These are phyloP conservation scores for Bembecia ichneumoniformis DNA, from an alignment of 2,888 invertebrate species.

Conservation along the genomic window DNA sequence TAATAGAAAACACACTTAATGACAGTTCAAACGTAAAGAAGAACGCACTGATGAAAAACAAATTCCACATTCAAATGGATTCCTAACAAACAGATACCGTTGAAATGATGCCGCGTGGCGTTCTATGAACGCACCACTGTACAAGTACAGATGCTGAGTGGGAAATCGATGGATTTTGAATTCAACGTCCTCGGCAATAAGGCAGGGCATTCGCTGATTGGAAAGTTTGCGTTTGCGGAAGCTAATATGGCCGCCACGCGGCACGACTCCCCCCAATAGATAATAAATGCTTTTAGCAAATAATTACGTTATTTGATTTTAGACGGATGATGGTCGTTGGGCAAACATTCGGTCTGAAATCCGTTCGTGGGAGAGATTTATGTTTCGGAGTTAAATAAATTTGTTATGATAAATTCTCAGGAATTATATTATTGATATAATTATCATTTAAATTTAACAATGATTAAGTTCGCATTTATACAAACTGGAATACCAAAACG, in stretches of 20 bases:
- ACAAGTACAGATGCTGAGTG: neutral
- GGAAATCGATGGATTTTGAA: slow-evolving; percentile 2
- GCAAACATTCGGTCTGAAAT: slow-evolving; percentile 41
- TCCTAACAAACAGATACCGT: slow-evolving; percentile 67
- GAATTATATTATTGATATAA: neutral
- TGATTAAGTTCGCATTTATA: no score
- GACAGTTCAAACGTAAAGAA: slow-evolving; percentile 56
- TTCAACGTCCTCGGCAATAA: slow-evolving; percentile 4
- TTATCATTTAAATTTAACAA: no score
- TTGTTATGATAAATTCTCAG: neutral
- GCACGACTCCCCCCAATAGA: slow-evolving; percentile 54
- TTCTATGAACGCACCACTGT: slow-evolving; percentile 16
- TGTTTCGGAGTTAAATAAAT: neutral
- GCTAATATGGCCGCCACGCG: slow-evolving; percentile 41
- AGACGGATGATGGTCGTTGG: slow-evolving; percentile 62
- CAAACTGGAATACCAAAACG: no score
- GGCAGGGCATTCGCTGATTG: neutral
- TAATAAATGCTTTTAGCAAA: slow-evolving; percentile 69
- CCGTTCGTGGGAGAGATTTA: slow-evolving; percentile 43
- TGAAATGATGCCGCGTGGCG: slow-evolving; percentile 62
- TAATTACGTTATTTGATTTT: slow-evolving; percentile 69
- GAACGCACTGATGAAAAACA: slow-evolving; percentile 63
- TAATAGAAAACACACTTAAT: slow-evolving; percentile 50
- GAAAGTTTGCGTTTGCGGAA: neutral
- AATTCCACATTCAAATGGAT: slow-evolving; percentile 55